Evolutionary conservation across 64 coral and sea anemone genomes (phyloP).

Genomic region (Trachythela sp.): DNA sequence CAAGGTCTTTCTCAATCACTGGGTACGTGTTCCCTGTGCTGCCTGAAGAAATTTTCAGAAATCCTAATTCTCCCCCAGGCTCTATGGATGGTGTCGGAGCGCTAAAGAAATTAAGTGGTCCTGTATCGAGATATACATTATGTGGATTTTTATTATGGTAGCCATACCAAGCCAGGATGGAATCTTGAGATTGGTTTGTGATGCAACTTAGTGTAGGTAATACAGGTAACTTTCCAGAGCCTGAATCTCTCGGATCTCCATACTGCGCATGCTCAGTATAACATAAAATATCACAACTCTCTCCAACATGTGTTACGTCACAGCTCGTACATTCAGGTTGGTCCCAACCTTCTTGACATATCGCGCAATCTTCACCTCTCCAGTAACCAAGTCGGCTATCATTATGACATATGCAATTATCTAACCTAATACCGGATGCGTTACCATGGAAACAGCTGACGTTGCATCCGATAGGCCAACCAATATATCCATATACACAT

Average conservation of each 20-base stretch:
- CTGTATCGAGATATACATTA: slow-evolving; percentile 2
- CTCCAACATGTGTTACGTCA: not conserved
- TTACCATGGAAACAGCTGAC: slow-evolving; percentile 14
- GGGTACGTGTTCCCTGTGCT: not conserved
- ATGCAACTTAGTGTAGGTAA: not conserved
- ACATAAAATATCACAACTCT: slow-evolving; percentile 22
- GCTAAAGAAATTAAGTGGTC: slow-evolving; percentile 8
- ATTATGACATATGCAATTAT: not conserved
- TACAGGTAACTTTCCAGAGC: not conserved
- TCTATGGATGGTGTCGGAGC: not conserved
- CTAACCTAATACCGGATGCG: not conserved
- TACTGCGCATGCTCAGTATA: slow-evolving; percentile 10
- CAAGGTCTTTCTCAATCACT: not conserved
- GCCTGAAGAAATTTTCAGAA: not conserved
- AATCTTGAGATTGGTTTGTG: not conserved
- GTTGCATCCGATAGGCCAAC: slow-evolving; percentile 16
- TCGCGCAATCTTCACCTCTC: not conserved
- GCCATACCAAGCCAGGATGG: not conserved
- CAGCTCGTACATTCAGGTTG: not conserved
- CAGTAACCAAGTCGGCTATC: not conserved
- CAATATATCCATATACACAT: slow-evolving; percentile 26
- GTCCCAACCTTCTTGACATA: not conserved
- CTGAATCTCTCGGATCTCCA: not conserved
- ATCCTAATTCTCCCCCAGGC: not conserved
- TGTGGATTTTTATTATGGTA: slow-evolving; percentile 7